Conservation (phyloP, 2,797 vertebrate species). For the Gymnoscopelus microlampas region DNA sequence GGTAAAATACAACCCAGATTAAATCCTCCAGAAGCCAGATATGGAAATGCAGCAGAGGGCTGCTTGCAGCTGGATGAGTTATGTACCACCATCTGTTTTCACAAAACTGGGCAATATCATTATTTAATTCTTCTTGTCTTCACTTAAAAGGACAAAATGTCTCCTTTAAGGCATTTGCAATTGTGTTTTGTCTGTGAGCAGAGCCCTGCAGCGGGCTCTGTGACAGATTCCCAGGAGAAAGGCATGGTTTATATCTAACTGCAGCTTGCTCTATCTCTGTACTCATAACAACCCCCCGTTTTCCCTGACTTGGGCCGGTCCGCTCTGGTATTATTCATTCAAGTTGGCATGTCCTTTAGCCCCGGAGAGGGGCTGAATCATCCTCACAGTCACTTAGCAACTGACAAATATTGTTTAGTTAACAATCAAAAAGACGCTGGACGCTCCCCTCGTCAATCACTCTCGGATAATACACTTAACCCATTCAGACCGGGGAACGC, state of each 20-base stretch:
- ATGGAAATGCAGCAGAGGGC: neutral
- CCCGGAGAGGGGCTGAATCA: slow-evolving; percentile 72
- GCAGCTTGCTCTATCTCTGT: slow-evolving; percentile 68
- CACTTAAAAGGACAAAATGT: slow-evolving; percentile 25
- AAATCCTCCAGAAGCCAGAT: no score
- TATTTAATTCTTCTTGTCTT: neutral
- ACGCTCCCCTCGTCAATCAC: slow-evolving; percentile 8
- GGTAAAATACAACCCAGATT: neutral
- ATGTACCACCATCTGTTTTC: neutral
- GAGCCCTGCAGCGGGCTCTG: slow-evolving; percentile 29
- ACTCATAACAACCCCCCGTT: slow-evolving; percentile 70
- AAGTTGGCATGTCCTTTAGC: slow-evolving; percentile 66
- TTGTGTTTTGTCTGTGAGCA: slow-evolving; percentile 17
- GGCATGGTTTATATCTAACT: slow-evolving; percentile 68
- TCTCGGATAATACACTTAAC: slow-evolving; percentile 5
- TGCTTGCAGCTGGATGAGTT: neutral
- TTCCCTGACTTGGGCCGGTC: slow-evolving; percentile 62
- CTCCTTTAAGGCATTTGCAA: slow-evolving; percentile 12
- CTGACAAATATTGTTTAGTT: slow-evolving; percentile 79
- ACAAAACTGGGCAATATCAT: neutral
- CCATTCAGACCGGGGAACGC: no score
- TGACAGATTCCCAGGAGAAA: slow-evolving; percentile 50
- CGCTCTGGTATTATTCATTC: slow-evolving; percentile 73
- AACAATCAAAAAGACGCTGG: slow-evolving; percentile 39
- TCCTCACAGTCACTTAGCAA: slow-evolving; percentile 79